Evolutionary conservation across 2,888 invertebrate species (phyloP), one percentile per base, ranked within the genome.

Genomic region (Drosophila nr. medialis): DNA sequence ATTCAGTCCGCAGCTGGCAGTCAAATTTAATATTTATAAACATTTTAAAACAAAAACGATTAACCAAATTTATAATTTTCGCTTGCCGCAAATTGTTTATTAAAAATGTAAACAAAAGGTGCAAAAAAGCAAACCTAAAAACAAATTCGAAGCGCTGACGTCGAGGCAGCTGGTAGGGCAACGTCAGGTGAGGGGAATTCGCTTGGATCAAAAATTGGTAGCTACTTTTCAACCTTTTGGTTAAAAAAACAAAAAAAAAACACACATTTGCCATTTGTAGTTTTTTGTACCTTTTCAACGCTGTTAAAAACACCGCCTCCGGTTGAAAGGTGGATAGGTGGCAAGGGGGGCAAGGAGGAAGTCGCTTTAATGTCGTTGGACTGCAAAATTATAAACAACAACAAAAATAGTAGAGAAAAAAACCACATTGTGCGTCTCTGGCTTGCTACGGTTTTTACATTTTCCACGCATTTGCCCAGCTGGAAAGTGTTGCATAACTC

Each of bases 91-190:
- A 67, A 80, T 75, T 76, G 68, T 67, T 58, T 69, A 83, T 81
- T 83, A 72, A 89, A 78, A 89, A 75, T 81, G 81, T 84, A 84
- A 84, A 86, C 87, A 89, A 78, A 70, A 61, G 61, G 64, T 61
- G 30, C 42, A 66, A 59, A 51, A 36, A 34, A 49, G 51, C 36
- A 50, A 10, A 51, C 2, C 11, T 38, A 24, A 29, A 54, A 54
- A n/a, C 3, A 30, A 29, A 48, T 36, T 29, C 50, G 63, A 56
- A 32, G 13, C 53, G 72, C 30, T 71, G 61, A 65, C 61, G 61
- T 54, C 4, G 24, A 24, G 24, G 24, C 1, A 24, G 24, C 24
- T 1, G 24, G 24, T 24, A 24, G 24, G 24, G 24, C 24, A 24
- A 24, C 24, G 24, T 24, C 24, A 24, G 27, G 7, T 21, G n/a